phyloP scores from a whole-genome alignment of 2,888 invertebrate genomes.

The Cryptocephalus moraei region DNA sequence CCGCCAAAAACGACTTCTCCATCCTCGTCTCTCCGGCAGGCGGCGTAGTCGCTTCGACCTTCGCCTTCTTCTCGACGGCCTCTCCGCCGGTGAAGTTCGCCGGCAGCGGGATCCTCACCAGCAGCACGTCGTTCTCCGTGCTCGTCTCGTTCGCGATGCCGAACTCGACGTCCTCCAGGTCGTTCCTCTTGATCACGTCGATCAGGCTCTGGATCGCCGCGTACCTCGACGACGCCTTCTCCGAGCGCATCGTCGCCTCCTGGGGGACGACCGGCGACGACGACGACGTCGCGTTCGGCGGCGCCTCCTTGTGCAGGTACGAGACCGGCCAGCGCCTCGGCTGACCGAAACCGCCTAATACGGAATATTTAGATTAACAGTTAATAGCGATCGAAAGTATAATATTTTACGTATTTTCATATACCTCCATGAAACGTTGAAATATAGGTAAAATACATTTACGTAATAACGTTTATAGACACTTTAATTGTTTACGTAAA shows the following conservation, averaged over 20 bases:
- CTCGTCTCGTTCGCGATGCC: conserved; percentile 31
- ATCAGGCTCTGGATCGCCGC: conserved; percentile 35
- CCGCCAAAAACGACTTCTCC: conserved; percentile 14
- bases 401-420: too few species aligned
- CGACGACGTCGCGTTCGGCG: conserved; percentile 48
- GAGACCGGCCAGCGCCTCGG: conserved; percentile 64
- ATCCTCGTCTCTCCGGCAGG: conserved; percentile 6
- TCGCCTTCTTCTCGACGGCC: neutral
- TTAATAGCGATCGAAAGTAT: neutral
- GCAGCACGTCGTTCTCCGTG: conserved; percentile 30
- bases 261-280: conserved; percentile 7
- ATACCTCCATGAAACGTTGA: too few species aligned
- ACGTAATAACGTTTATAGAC: too few species aligned
- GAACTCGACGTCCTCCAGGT: conserved; percentile 32
- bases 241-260: conserved; percentile 7
- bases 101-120: conserved; percentile 34
- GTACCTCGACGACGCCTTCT: conserved; percentile 20
- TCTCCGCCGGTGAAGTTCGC: conserved; percentile 23
- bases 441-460: too few species aligned
- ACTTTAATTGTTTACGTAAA: too few species aligned
- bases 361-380: neutral
- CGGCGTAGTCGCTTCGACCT: conserved; percentile 2
- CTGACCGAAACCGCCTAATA: conserved; percentile 38
- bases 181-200: conserved; percentile 32
- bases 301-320: conserved; percentile 68